Base-by-base conservation (phyloP, 1,140 invertebrate species). In the Microplitis mediator region DNA sequence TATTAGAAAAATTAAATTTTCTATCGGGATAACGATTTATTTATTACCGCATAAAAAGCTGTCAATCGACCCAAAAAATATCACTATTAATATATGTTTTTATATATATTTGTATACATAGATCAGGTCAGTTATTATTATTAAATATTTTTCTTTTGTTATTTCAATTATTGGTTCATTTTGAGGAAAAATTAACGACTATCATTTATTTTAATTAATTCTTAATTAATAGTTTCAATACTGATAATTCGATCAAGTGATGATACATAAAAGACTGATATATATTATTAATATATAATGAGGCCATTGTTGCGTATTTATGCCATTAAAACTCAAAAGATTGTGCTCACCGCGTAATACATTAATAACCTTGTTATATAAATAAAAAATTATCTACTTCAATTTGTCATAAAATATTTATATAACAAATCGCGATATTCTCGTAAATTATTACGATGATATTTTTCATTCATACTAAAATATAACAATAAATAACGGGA, bases 401-500 rank as follows among this genome's bases (percentile, higher is more conserved):
- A 50, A 6, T 14, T 54, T 14, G 5, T 23, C 13, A n/a, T 54
- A 14, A 54, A 54, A 13, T 14, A 54, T n/a, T 6, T 11, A 14
- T 54, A 13, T 54, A 16, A 54, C n/a, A 54, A 14, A 3, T 54
- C n/a, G 52, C 16, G 52, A 54, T 54, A 54, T 8, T n/a, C 4
- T 14, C 16, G 13, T 54, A 4, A 14, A 54, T 14, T 13, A n/a
- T n/a, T 54, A 54, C 9, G n/a, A 54, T 54, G 14, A n/a, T 16
- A 13, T 54, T n/a, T 54, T 14, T 54, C 5, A 16, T 13, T 54
- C 9, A 5, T 54, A 54, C 16, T 16, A 11, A 14, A 58, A 23
- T 58, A 50, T 61, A 58, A 67, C n/a, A 66, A 71, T 51, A 36
- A 67, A 66, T 64, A 64, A 52, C 23, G 16, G 56, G 51, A 69